These are phyloP conservation scores for Machaerirhynchus nigripectus DNA, from an alignment of 2,113 vertebrate genomes.

Conservation along the genomic window DNA sequence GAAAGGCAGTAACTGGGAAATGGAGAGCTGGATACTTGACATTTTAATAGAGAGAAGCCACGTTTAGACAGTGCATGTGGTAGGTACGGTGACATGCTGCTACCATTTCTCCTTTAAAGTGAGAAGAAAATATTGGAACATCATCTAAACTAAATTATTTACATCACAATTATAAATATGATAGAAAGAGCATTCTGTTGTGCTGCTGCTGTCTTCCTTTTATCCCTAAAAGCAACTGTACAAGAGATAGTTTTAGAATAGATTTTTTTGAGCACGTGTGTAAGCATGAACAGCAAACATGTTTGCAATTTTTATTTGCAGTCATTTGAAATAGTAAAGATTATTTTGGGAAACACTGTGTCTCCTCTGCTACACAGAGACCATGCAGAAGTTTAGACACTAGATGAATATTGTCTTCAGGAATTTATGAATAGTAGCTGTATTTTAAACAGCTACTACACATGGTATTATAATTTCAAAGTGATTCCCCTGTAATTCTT, in stretches of 20 bases:
- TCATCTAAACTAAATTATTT: conserved; percentile 39
- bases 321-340: neutral
- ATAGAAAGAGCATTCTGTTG: conserved; percentile 3
- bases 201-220: neutral
- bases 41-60: neutral
- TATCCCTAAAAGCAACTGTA: neutral
- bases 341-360: neutral
- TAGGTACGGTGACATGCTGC: neutral
- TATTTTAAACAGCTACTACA: neutral
- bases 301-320: neutral
- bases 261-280: neutral
- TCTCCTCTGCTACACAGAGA: neutral
- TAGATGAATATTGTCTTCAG: neutral
- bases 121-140: neutral
- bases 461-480: neutral
- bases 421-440: neutral
- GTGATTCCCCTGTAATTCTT: neutral
- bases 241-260: neutral
- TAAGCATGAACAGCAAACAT: neutral
- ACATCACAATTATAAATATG: conserved; percentile 25
- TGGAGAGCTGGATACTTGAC: neutral
- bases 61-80: fast-evolving
- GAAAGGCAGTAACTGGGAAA: neutral
- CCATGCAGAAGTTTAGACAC: neutral
- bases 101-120: neutral